A percentile compares a stretch with the other conserved stretches of the same genome.
Evolutionary conservation across 2,113 vertebrate genomes (phyloP).

Genomic region (Carollia perspicillata): DNA sequence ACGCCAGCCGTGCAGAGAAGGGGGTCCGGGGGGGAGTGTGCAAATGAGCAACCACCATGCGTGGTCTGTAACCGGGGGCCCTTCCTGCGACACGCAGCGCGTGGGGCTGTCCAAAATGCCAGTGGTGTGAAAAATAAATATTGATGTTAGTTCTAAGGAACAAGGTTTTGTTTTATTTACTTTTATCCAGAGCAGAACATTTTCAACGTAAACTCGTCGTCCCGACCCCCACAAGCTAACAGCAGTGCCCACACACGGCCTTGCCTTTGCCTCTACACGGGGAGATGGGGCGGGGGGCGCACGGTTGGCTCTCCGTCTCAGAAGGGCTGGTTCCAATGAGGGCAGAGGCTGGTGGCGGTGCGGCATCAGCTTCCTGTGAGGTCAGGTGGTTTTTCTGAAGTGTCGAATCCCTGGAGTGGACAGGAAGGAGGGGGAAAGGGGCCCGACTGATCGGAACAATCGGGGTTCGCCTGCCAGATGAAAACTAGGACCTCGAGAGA

Average conservation of each 20-base stretch:
- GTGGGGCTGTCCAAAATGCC: background rate
- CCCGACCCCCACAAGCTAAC: slow-evolving; percentile 19
- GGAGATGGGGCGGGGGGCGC: background rate
- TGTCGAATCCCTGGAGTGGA: background rate
- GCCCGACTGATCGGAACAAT: background rate
- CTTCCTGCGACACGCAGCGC: background rate
- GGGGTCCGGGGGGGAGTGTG: background rate
- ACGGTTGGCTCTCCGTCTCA: background rate
- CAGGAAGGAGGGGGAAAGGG: background rate
- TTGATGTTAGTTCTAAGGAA: slow-evolving; percentile 41
- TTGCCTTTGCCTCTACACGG: background rate
- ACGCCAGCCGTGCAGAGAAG: rapidly evolving
- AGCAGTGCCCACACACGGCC: background rate
- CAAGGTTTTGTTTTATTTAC: slow-evolving; percentile 58
- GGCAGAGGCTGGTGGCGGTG: background rate
- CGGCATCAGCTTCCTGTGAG: background rate
- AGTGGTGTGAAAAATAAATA: slow-evolving; percentile 67
- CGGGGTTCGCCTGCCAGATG: background rate
- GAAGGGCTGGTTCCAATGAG: background rate
- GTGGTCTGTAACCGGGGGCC: background rate
- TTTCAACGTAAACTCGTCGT: slow-evolving; percentile 25
- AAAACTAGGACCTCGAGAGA: background rate
- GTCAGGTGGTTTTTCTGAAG: background rate
- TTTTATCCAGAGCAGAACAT: slow-evolving; percentile 65
- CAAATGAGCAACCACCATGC: too few relatives aligned